These are phyloP conservation scores for Agrotis segetum DNA, from an alignment of 2,888 invertebrate genomes.

Conservation along the genomic window DNA sequence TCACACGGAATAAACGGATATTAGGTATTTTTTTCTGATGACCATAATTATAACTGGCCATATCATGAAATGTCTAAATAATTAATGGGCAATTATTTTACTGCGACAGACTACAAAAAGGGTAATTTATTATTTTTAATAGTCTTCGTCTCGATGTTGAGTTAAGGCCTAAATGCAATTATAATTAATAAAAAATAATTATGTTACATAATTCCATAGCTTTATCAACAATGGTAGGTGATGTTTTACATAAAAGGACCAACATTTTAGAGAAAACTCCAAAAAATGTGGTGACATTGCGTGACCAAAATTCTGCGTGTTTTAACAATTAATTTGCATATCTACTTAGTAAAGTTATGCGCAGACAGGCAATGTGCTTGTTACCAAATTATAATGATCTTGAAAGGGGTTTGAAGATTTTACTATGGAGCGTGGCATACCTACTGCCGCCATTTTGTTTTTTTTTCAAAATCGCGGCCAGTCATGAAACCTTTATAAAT, in stretches of 20 bases:
- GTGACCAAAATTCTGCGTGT: slow-evolving; percentile 62
- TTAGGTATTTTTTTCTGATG: neutral
- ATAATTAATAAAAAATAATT: neutral
- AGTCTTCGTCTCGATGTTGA: too few species aligned
- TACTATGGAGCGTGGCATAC: too few species aligned
- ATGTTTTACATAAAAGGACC: slow-evolving; percentile 42
- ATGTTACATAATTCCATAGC: neutral
- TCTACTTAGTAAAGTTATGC: slow-evolving; percentile 37
- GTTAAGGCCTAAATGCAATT: too few species aligned
- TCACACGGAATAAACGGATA: neutral
- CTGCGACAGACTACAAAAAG: too few species aligned
- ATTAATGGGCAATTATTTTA: too few species aligned
- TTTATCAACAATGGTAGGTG: slow-evolving; percentile 18
- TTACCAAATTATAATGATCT: slow-evolving; percentile 29
- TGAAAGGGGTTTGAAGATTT: too few species aligned
- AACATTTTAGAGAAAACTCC: slow-evolving; percentile 25
- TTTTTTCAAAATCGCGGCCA: too few species aligned
- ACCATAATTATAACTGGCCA: too few species aligned
- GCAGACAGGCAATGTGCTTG: slow-evolving; percentile 49
- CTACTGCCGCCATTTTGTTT: too few species aligned
- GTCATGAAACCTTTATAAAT: too few species aligned
- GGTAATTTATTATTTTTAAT: too few species aligned
- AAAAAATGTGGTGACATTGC: slow-evolving; percentile 55
- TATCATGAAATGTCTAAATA: too few species aligned
- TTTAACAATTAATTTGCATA: slow-evolving; percentile 62